phyloP scores from a whole-genome alignment of 2,113 vertebrate genomes.

The Oreocharis arfaki region DNA sequence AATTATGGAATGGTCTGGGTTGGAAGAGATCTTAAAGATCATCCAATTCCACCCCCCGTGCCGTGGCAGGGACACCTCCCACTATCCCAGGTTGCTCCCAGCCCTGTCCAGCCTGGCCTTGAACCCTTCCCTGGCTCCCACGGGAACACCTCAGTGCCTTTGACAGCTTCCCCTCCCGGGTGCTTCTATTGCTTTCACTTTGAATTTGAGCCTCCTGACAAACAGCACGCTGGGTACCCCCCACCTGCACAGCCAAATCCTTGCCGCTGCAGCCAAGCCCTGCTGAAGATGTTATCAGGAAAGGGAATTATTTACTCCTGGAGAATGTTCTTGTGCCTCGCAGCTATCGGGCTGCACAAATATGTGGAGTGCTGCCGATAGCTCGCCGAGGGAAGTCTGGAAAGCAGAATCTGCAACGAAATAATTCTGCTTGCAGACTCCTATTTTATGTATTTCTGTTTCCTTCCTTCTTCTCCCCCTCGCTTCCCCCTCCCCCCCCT shows the following conservation, averaged over 20 bases:
- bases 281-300: constrained; percentile 12
- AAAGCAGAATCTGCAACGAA: background rate
- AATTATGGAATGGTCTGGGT: background rate
- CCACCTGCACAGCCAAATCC: background rate
- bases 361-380: background rate
- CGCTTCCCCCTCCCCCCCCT: background rate
- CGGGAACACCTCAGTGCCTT: background rate
- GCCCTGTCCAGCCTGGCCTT: background rate
- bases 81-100: background rate
- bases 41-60: background rate
- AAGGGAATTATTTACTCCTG: constrained; percentile 37
- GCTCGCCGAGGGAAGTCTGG: background rate
- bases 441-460: constrained; percentile 13
- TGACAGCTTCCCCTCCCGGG: background rate
- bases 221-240: background rate
- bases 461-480: background rate
- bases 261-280: background rate
- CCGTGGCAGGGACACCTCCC: background rate
- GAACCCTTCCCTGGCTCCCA: background rate
- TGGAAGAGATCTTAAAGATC: background rate
- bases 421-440: background rate
- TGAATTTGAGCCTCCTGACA: background rate
- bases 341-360: background rate
- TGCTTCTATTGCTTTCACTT: background rate
- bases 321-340: background rate